Percentiles rank a stretch among this genome's conserved stretches.
phyloP scores from a whole-genome alignment of 2,888 invertebrate genomes.

The Glomeris marginata region DNA sequence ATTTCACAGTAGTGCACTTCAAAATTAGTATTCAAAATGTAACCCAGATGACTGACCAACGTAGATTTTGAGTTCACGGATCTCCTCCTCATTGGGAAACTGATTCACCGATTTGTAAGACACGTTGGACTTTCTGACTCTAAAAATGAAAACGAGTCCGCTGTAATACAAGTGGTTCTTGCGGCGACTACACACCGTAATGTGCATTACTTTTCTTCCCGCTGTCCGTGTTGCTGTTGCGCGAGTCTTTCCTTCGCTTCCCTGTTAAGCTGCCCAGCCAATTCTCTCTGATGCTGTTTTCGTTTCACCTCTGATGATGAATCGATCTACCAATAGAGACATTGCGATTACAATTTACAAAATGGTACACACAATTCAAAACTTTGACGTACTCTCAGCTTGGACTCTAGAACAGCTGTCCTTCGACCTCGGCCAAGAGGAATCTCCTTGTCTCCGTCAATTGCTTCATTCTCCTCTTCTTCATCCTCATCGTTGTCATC shows the following conservation, averaged over 20 bases:
- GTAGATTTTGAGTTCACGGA: slow-evolving; percentile 82
- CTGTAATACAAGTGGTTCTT: background rate
- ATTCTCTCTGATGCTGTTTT: slow-evolving; percentile 87
- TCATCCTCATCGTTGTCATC: slow-evolving; percentile 56
- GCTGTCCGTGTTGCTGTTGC: slow-evolving; percentile 47
- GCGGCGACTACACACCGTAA: background rate
- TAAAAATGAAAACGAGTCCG: slow-evolving; percentile 22
- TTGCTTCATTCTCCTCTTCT: slow-evolving; percentile 50
- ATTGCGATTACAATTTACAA: slow-evolving; percentile 1
- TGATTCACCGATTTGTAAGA: slow-evolving; percentile 85
- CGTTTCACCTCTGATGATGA: slow-evolving; percentile 95
- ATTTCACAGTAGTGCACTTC: background rate
- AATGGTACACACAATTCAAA: slow-evolving; percentile 3
- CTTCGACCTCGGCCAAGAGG: slow-evolving; percentile 53
- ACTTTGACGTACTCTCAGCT: slow-evolving; percentile 46
- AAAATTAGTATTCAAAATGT: background rate
- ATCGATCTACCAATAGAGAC: slow-evolving; percentile 46
- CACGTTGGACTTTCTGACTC: slow-evolving; percentile 77
- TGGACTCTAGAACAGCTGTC: slow-evolving; percentile 82
- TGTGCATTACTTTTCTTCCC: slow-evolving; percentile 40
- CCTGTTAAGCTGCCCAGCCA: slow-evolving; percentile 78
- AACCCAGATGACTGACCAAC: slow-evolving; percentile 45
- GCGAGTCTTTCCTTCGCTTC: slow-evolving; percentile 83
- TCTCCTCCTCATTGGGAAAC: slow-evolving; percentile 86
- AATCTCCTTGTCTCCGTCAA: slow-evolving; percentile 31